Base-by-base conservation (phyloP, 2,888 invertebrate genomes). In the Cantharis nigra region DNA sequence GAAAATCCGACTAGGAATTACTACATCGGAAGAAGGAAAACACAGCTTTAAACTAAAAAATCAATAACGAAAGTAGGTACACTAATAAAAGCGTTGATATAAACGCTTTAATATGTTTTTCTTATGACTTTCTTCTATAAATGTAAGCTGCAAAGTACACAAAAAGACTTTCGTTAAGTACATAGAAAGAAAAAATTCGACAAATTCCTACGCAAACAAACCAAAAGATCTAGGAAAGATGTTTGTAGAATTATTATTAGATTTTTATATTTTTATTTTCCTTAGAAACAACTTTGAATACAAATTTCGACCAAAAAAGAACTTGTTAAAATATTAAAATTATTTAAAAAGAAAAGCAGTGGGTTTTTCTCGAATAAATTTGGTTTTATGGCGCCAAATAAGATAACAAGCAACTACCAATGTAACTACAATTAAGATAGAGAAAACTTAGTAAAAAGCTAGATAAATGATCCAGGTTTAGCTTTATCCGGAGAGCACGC, bases 391-490 rank as follows among this genome's bases (percentile, higher is more conserved):
- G 49, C n/a, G 49, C 49, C n/a, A 49, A 49, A 49, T 49, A 49
- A 49, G 49, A 49, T 49, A 49, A n/a, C 49, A 49, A 49, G 7
- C 49, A n/a, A 49, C 49, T 49, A 49, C n/a, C 49, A 49, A 49
- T 49, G 49, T 49, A 49, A 49, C n/a, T 49, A 49, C 49, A 49
- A 49, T 49, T 49, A 49, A 49, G 49, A 49, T 49, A 49, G 49
- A 28, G 62, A 14, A 49, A 71, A 16, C 74, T 72, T 63, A 70
- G 72, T 64, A 78, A 67, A 75, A 78, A 78, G 72, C 78, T 26
- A 63, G 78, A 78, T 75, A 73, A 75, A 78, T 78, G 75, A 73
- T 75, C 28, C 23, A 30, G 71, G 77, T 77, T 77, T 74, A 77
- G 63, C 77, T 77, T 77, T 70, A 67, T 71, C 65, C 30, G 63